Evolutionary conservation across 2,113 vertebrate species (phyloP), one percentile per base, ranked within the genome.

Genomic region (Marmota monax): DNA sequence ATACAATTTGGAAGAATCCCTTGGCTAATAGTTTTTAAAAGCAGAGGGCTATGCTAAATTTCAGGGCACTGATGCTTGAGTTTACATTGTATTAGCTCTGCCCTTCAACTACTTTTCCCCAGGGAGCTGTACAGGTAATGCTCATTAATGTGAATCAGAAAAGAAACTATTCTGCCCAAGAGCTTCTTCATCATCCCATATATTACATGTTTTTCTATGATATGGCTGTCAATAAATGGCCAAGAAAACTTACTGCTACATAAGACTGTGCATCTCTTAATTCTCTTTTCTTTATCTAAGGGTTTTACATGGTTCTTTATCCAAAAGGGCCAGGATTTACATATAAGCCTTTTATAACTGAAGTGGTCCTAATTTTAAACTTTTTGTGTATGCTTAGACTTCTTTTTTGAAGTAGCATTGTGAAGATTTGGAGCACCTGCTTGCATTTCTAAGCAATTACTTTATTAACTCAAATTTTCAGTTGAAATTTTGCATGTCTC

Each of bases 401-500:
- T 93, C 51, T 74, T 1, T 95, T 96, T 53, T 89, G 67, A 95
- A 84, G 86, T 67, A 92, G 73, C 69, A 51, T 94, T 94, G 79
- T 84, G 53, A 65, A 91, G 39, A 92, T 91, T 9, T 72, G 34
- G 67, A 97, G 27, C 79, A 88, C 45, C 84, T 89, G 76, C 87
- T 70, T 96, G 69, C 82, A 84, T 96, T 97, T 95, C 94, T 94
- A 87, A 94, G 70, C 74, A 95, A 67, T 93, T 79, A 80, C 56
- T 95, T 88, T 80, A 63, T 79, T 85, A 94, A 86, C 25, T 56
- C 39, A 92, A 17, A 48, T 80, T 91, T 93, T 80, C 22, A 22
- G 48, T 94, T 96, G 89, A 94, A 92, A 94, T 42, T 85, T 87
- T 94, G 96, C 89, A 94, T 97, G 97, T 83, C 80, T 86, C 92